Conservation (phyloP, 2,113 vertebrate species). For the Carollia perspicillata region DNA sequence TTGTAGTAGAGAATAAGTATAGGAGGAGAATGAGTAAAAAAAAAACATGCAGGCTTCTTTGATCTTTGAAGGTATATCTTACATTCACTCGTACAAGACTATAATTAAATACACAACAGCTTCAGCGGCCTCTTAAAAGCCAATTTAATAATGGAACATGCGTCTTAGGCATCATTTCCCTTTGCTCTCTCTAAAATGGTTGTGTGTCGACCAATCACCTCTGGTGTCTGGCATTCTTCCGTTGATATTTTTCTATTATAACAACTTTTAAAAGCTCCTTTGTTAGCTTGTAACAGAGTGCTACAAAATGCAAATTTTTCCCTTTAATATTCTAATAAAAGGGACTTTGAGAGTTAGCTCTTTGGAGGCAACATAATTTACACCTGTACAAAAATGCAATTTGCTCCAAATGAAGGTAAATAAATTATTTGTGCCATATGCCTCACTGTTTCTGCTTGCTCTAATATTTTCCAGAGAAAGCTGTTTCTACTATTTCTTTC, state of each 20-base stretch:
- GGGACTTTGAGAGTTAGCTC: neutral
- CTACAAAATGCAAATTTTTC: constrained; percentile 43
- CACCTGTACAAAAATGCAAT: constrained; percentile 34
- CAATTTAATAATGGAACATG: neutral
- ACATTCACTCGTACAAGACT: neutral
- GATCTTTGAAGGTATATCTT: neutral
- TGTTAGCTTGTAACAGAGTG: constrained; percentile 29
- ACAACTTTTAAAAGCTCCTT: neutral
- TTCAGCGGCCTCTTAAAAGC: neutral
- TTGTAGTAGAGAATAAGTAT: neutral
- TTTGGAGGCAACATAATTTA: constrained; percentile 45
- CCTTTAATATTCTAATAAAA: constrained; percentile 57
- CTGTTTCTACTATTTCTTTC: neutral
- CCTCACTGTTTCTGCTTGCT: neutral
- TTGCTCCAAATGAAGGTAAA: constrained; percentile 30
- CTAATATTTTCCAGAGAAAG: neutral
- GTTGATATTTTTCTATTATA: neutral
- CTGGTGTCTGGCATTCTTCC: neutral
- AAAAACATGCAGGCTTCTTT: neutral
- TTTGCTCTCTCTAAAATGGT: neutral
- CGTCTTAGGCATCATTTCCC: neutral
- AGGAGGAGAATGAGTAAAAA: neutral
- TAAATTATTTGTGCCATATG: constrained; percentile 43
- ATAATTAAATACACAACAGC: neutral
- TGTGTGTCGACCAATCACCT: neutral